Evolutionary conservation across 1,140 invertebrate species (phyloP).

Genomic region (Neotoxoptera formosana): DNA sequence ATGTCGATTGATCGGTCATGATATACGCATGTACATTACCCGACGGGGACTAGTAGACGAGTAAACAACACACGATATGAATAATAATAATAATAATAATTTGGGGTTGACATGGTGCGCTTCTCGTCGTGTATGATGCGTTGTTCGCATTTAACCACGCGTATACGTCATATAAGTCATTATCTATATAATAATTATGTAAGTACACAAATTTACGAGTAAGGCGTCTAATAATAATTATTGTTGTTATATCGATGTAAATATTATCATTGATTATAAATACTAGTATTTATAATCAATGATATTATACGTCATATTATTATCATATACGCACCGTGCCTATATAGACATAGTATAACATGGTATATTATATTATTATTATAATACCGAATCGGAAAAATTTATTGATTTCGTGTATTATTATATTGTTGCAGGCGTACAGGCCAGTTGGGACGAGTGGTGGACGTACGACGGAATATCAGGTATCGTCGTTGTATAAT

Average conservation of each 20-base stretch:
- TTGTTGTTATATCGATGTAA: neutral
- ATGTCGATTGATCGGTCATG: neutral
- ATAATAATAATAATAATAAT: too few relatives aligned
- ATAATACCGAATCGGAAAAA: too few relatives aligned
- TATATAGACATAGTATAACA: too few relatives aligned
- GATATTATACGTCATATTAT: too few relatives aligned
- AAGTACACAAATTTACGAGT: neutral
- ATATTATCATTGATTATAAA: neutral
- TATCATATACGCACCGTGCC: neutral
- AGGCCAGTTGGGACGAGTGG: constrained; percentile 73
- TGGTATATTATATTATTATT: too few relatives aligned
- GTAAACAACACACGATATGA: neutral
- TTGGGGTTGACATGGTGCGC: neutral
- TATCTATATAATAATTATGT: neutral
- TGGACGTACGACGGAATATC: constrained; percentile 76
- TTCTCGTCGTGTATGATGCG: neutral
- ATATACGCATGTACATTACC: neutral
- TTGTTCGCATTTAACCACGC: neutral
- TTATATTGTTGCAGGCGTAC: constrained; percentile 65
- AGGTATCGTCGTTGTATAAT: constrained; percentile 65
- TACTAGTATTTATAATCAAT: too few relatives aligned
- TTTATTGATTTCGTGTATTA: constrained; percentile 58
- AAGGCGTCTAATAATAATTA: neutral
- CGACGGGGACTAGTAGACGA: neutral
- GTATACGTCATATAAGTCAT: neutral